These are phyloP conservation scores for Rana temporaria DNA, from an alignment of 2,113 vertebrate genomes.

Conservation along the genomic window DNA sequence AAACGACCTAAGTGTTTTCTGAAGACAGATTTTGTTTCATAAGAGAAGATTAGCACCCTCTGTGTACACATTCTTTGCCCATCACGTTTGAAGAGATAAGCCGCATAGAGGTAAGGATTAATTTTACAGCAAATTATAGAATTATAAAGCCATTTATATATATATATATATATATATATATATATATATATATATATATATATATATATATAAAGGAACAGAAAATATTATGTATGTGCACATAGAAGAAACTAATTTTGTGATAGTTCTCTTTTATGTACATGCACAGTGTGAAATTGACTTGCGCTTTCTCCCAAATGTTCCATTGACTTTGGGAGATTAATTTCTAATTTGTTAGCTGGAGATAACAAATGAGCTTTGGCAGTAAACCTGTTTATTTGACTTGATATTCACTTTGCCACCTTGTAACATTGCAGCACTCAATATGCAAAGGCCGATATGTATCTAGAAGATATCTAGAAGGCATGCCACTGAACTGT, in stretches of 20 bases:
- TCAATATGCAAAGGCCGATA: conserved; percentile 37
- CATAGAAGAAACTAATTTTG: no score
- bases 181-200: no score
- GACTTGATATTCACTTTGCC: conserved; percentile 46
- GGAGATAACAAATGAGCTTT: conserved; percentile 52
- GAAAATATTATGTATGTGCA: no score
- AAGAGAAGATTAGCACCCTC: no score
- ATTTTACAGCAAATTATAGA: no score
- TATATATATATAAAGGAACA: no score
- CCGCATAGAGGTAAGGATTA: no score
- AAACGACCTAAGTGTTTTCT: not conserved
- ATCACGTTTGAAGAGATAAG: no score
- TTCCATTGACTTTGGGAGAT: conserved; percentile 51
- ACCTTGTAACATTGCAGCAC: conserved; percentile 35
- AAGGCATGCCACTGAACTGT: conserved; percentile 6
- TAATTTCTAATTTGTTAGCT: conserved; percentile 48
- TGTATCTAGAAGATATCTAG: conserved; percentile 31
- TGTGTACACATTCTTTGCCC: no score
- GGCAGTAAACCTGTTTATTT: conserved; percentile 43
- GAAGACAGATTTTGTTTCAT: no score
- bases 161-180: no score
- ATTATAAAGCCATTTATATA: no score
- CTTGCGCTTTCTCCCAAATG: conserved; percentile 39
- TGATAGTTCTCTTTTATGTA: conserved; percentile 32
- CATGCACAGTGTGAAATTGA: conserved; percentile 39